Evolutionary conservation across 2,888 invertebrate genomes (phyloP).

Genomic region (Campoplex nolae): DNA sequence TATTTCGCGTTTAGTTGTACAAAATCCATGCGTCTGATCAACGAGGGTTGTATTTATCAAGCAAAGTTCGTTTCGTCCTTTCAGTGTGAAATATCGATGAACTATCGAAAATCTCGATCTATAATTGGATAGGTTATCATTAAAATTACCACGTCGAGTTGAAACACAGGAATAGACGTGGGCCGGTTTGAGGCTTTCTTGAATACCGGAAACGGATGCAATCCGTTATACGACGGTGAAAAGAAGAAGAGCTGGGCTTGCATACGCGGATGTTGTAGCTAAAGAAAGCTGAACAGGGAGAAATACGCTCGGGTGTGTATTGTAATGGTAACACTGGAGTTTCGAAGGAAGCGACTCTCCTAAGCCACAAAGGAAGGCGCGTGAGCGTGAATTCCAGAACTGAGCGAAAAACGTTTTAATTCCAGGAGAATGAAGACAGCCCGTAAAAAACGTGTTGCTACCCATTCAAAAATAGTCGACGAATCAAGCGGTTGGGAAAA

Average conservation of each 20-base stretch:
- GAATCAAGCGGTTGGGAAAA: not conserved
- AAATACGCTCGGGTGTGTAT: slow-evolving; percentile 5
- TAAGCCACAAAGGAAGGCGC: slow-evolving; percentile 69
- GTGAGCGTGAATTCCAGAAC: slow-evolving; percentile 43
- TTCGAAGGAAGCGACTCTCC: slow-evolving; percentile 16
- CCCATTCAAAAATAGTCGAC: slow-evolving; percentile 1
- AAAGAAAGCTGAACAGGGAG: slow-evolving; percentile 6
- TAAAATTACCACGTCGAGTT: not conserved
- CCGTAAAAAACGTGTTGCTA: slow-evolving; percentile 1
- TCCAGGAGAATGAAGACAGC: not conserved
- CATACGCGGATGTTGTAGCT: slow-evolving; percentile 21
- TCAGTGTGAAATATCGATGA: not conserved
- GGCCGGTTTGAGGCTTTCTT: slow-evolving; percentile 51
- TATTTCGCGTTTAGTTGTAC: not conserved
- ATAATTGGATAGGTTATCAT: not conserved
- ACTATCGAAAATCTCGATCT: not conserved
- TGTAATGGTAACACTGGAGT: not conserved
- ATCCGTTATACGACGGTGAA: slow-evolving; percentile 69
- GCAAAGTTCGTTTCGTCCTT: not conserved
- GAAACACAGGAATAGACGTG: not conserved
- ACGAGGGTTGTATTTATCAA: not conserved
- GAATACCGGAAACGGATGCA: slow-evolving; percentile 74
- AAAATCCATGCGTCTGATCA: not conserved
- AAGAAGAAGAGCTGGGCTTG: slow-evolving; percentile 9
- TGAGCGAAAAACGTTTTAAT: slow-evolving; percentile 1